Base-by-base conservation (phyloP, 2,797 vertebrate genomes). In the Acridotheres tristis region DNA sequence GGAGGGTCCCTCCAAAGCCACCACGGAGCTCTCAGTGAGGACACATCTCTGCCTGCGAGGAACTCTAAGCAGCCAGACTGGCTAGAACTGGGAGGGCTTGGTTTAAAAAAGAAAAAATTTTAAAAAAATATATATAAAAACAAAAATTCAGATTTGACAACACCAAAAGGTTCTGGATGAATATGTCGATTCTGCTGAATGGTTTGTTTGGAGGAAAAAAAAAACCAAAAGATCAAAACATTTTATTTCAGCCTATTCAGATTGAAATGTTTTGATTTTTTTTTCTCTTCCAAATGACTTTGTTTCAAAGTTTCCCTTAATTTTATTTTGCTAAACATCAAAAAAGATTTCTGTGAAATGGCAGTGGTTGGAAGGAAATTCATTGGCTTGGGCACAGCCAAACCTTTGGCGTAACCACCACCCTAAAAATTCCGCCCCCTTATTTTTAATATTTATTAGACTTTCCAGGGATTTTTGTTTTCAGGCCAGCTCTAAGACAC, bases 241-340 rank as follows among this genome's bases (percentile, higher is more conserved):
- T 90, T 93, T 92, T 72, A 89, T 82, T 94, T 76, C 50, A 77
- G 50, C 65, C 50, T 88, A 80, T 90, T 79, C 72, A 74, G 87
- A 91, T 77, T 82, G 89, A 96, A 96, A 96, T 91, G 91, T 95
- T 96, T 93, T 93, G 94, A 95, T 95, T 89, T 92, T 87, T 88
- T 50, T 4, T 2, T n/a, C 71, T 62, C 58, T 51, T 92, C 85
- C 74, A 93, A 94, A 94, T 90, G 85, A 96, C 89, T 96, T 94
- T 94, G 84, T 93, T 96, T 94, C 81, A 85, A 94, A 95, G 85
- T 96, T 96, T 94, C 51, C 84, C 81, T 85, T 89, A 82, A 88
- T 95, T 94, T 92, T 77, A 83, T 83, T 93, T 94, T 85, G 77
- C 67, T 73, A 76, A 88, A 71, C 71, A 92, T 76, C 5, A 89